These are phyloP conservation scores for Dermolepida albohirtum DNA, from an alignment of 2,888 invertebrate genomes.

Conservation along the genomic window DNA sequence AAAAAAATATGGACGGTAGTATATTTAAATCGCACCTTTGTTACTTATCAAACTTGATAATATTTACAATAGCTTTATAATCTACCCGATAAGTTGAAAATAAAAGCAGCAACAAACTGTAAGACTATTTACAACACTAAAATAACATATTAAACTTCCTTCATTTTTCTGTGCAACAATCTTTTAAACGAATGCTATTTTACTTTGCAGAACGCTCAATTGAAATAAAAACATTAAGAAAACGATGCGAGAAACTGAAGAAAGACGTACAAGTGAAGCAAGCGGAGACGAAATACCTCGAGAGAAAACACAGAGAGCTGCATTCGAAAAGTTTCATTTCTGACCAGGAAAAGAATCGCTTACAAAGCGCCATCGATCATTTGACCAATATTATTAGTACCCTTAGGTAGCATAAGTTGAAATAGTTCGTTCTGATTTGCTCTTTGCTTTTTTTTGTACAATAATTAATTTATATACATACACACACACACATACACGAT, in stretches of 20 bases:
- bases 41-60: no score
- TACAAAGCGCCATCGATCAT: slow-evolving; percentile 60
- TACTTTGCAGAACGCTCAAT: slow-evolving; percentile 66
- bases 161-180: no score
- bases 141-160: no score
- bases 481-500: slow-evolving; percentile 2
- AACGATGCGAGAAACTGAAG: slow-evolving; percentile 66
- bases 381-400: slow-evolving; percentile 60
- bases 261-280: slow-evolving; percentile 68
- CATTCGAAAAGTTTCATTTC: slow-evolving; percentile 57
- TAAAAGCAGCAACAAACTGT: no score
- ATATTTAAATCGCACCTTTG: no score
- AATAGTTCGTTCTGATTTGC: slow-evolving; percentile 24
- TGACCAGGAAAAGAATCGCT: slow-evolving; percentile 58
- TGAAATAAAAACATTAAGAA: slow-evolving; percentile 66
- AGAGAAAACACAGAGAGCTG: slow-evolving; percentile 58
- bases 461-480: slow-evolving; percentile 34
- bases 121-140: no score
- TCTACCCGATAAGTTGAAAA: no score
- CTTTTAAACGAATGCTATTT: no score
- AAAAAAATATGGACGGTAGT: no score
- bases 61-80: no score
- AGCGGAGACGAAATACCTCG: slow-evolving; percentile 63
- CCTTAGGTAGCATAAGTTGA: slow-evolving; percentile 61
- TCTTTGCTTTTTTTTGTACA: slow-evolving; percentile 8